Evolutionary conservation across 2,888 invertebrate genomes (phyloP).

Genomic region (Pimpla rufipes): DNA sequence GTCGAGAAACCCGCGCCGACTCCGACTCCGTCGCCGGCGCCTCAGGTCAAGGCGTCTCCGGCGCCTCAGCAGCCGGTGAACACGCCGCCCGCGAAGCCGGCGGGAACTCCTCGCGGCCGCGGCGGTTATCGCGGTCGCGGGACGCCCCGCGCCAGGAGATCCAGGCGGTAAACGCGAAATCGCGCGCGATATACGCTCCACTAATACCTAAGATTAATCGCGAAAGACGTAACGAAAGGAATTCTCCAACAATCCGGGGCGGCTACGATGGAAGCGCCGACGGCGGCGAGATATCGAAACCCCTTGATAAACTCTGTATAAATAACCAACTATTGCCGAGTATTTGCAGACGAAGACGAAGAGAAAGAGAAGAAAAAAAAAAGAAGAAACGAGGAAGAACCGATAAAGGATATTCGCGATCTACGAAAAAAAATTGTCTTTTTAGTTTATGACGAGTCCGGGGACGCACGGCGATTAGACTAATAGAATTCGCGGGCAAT

Average conservation of each 20-base stretch:
- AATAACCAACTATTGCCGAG: conserved; percentile 2
- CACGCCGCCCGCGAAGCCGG: neutral
- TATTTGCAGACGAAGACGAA: neutral
- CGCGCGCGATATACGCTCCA: neutral
- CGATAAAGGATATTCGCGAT: neutral
- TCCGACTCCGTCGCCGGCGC: conserved; percentile 38
- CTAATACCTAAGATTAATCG: conserved; percentile 7
- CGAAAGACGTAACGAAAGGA: neutral
- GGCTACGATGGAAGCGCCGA: neutral
- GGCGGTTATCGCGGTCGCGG: conserved; percentile 78
- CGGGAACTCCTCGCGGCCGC: conserved; percentile 72
- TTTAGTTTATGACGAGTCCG: conserved; percentile 42
- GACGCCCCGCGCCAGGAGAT: conserved; percentile 81
- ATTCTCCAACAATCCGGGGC: neutral
- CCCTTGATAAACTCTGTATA: neutral
- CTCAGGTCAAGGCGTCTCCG: conserved; percentile 66
- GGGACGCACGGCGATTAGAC: neutral
- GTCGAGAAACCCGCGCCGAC: conserved; percentile 32
- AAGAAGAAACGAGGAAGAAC: too few relatives aligned
- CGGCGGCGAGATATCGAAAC: neutral
- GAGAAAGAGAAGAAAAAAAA: neutral
- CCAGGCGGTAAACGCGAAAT: conserved; percentile 79
- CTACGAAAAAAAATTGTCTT: neutral
- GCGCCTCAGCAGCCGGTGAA: neutral
- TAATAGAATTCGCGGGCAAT: conserved; percentile 30